These are phyloP conservation scores for Dromiciops gliroides DNA, from an alignment of 2,113 vertebrate genomes.

Conservation along the genomic window DNA sequence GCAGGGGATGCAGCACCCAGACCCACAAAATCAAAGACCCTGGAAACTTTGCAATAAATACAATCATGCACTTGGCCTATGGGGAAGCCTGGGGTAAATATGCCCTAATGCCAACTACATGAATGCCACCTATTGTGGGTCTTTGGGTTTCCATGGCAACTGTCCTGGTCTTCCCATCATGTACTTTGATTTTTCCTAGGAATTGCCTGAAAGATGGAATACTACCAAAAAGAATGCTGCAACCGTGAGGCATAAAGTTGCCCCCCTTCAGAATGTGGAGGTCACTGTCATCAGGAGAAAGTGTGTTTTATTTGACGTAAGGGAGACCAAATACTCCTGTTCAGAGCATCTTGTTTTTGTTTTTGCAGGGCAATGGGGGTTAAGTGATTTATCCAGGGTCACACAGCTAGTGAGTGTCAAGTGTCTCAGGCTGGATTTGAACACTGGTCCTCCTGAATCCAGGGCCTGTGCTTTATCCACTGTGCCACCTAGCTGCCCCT, in stretches of 20 bases:
- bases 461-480: too few species aligned
- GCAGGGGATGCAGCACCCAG: not conserved
- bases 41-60: not conserved
- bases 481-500: too few species aligned
- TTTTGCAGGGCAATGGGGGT: too few species aligned
- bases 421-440: too few species aligned
- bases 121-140: not conserved
- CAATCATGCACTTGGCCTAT: not conserved
- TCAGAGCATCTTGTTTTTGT: too few species aligned
- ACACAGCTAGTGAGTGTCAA: too few species aligned
- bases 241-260: constrained; percentile 85
- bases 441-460: too few species aligned
- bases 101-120: not conserved
- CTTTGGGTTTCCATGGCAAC: not conserved
- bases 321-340: not conserved
- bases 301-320: constrained; percentile 85
- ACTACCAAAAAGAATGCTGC: constrained; percentile 85
- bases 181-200: constrained; percentile 75
- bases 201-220: constrained; percentile 88
- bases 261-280: constrained; percentile 86
- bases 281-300: constrained; percentile 84
- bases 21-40: not conserved
- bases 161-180: not conserved
- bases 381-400: too few species aligned
- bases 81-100: not conserved